phyloP scores from a whole-genome alignment of 2,113 vertebrate species.

The human region GRCh38 chr3:22370501-22371000 shows the following conservation, averaged over 20 bases:
- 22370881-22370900: neutral
- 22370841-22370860: neutral
- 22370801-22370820: neutral
- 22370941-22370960: conserved; percentile 2
- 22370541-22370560: neutral
- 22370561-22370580: neutral
- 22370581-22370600: neutral
- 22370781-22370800: neutral
- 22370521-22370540: neutral
- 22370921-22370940: neutral
- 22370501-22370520: neutral
- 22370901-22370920: neutral
- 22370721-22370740: neutral
- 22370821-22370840: neutral
- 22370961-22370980: neutral
- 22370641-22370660: neutral
- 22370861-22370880: neutral
- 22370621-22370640: neutral
- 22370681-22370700: neutral
- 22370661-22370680: neutral
- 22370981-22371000: neutral
- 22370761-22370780: neutral
- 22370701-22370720: neutral
- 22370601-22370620: neutral
- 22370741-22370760: neutral